Percentiles rank a stretch among this genome's conserved stretches.
phyloP scores from a whole-genome alignment of 2,888 invertebrate species.

The Hydraecia micacea region DNA sequence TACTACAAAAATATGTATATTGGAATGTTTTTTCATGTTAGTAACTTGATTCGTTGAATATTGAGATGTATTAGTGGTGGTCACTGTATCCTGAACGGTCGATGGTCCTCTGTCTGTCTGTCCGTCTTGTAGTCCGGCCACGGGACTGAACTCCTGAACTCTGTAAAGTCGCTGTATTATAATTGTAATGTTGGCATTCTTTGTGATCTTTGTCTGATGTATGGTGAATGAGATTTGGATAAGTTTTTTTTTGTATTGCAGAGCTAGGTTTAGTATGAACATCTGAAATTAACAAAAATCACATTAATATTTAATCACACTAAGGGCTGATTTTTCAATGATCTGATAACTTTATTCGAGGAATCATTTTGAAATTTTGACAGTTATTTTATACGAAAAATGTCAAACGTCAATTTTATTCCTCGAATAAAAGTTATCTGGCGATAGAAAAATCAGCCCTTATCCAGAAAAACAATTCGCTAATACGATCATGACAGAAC shows the following conservation, averaged over 20 bases:
- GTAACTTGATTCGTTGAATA: slow-evolving; percentile 55
- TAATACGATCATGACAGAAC: slow-evolving; percentile 52
- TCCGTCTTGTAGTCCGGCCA: slow-evolving; percentile 24
- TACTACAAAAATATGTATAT: slow-evolving; percentile 64
- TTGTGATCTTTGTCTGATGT: slow-evolving; percentile 13
- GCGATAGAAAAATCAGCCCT: no score
- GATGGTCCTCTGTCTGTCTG: slow-evolving; percentile 43
- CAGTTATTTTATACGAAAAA: no score
- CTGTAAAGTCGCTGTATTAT: slow-evolving; percentile 18
- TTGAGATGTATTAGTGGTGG: slow-evolving; percentile 41
- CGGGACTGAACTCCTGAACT: slow-evolving; percentile 60
- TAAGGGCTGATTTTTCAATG: no score
- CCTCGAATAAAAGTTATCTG: no score
- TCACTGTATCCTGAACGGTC: slow-evolving; percentile 53
- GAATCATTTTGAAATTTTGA: no score
- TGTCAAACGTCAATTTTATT: no score
- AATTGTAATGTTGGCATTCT: slow-evolving; percentile 33
- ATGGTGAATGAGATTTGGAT: background rate
- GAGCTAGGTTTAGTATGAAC: background rate
- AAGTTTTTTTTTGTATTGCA: background rate
- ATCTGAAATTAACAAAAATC: background rate
- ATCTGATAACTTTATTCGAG: no score
- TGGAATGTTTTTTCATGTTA: slow-evolving; percentile 57
- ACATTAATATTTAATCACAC: slow-evolving; percentile 26
- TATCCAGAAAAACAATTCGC: slow-evolving; percentile 35